Evolutionary conservation across 1,140 invertebrate genomes (phyloP), one percentile per base, ranked within the genome.

Genomic region (Streblospio benedicti): DNA sequence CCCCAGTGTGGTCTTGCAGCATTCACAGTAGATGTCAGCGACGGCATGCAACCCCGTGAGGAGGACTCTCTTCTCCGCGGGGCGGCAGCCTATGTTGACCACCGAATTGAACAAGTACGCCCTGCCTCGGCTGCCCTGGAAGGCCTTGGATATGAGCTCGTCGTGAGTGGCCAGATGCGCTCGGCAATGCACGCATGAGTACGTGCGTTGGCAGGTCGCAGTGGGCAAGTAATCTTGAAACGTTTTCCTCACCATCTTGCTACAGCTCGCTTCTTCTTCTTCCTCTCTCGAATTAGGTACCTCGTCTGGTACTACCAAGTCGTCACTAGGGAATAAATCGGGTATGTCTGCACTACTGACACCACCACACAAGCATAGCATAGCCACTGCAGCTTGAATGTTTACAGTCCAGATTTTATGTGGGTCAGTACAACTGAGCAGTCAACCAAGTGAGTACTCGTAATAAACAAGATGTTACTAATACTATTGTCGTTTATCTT

Each of bases 161-260:
- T 98, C 93, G 84, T 99, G 96, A 81, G 93, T 96, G 71, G 96
- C 96, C 67, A 99, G 86, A 82, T 99, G 96, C 74, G 96, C 95
- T 76, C 96, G 85, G 84, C 96, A 99, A 84, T 99, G 96, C 74
- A 98, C 93, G 84, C 96, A 99, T 81, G 93, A 97, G 82, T 99
- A 99, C 68, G 93, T 97, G 82, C 94, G 89, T 81, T 97, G 93
- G 81, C 93, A 96, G n/a, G n/a, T n/a, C 55, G 74, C 69, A 81
- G 89, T 88, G 76, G 94, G 93, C 82, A 99, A 84, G 80, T 98
- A 99, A 70, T 93, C 93, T 85, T 98, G 93, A 84, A 98, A 97
- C 78, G 93, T 96, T 84, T 96, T 96, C n/a, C n/a, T n/a, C 81
- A 95, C 91, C 88, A 92, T 91, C 74, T 79, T 85, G 76, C n/a